A percentile compares a stretch with the other conserved stretches of the same genome.
Evolutionary conservation across 2,888 invertebrate species (phyloP).

Genomic region (Malthinus flaveolus): DNA sequence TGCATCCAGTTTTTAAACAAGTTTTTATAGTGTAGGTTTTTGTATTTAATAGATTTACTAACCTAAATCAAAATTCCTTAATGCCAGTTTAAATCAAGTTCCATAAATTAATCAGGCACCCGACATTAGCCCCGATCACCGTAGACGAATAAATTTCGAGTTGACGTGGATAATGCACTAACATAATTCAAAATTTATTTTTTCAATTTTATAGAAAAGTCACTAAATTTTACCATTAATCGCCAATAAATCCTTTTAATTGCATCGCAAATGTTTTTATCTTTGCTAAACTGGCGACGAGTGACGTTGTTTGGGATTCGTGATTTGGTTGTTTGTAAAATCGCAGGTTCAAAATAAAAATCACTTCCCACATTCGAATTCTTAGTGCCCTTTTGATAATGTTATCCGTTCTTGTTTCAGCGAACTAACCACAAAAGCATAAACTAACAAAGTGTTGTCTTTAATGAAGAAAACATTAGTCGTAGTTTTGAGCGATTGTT

Average conservation of each 20-base stretch:
- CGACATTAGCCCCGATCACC: neutral
- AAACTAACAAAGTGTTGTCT: too few relatives aligned
- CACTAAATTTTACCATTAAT: conserved; percentile 24
- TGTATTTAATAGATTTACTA: conserved; percentile 14
- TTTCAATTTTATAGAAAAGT: conserved; percentile 3
- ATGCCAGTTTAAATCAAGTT: conserved; percentile 6
- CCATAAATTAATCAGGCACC: neutral
- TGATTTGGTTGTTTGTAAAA: conserved; percentile 24
- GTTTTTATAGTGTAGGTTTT: conserved; percentile 18
- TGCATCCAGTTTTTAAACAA: conserved; percentile 16
- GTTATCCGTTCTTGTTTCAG: too few relatives aligned
- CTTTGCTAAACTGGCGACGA: conserved; percentile 15
- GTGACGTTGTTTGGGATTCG: conserved; percentile 1
- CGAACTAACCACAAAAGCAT: too few relatives aligned
- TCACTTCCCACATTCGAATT: too few relatives aligned
- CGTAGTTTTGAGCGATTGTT: neutral
- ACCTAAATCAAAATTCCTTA: conserved; percentile 11
- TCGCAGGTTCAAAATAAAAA: too few relatives aligned
- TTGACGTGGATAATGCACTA: neutral
- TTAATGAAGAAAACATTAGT: too few relatives aligned
- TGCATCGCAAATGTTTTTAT: conserved; percentile 25
- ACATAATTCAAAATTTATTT: neutral
- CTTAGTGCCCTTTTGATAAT: too few relatives aligned
- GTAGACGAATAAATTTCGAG: neutral
- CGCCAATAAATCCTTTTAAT: conserved; percentile 31